These are phyloP conservation scores for Platalea minor DNA, from an alignment of 2,797 vertebrate genomes.

Conservation along the genomic window DNA sequence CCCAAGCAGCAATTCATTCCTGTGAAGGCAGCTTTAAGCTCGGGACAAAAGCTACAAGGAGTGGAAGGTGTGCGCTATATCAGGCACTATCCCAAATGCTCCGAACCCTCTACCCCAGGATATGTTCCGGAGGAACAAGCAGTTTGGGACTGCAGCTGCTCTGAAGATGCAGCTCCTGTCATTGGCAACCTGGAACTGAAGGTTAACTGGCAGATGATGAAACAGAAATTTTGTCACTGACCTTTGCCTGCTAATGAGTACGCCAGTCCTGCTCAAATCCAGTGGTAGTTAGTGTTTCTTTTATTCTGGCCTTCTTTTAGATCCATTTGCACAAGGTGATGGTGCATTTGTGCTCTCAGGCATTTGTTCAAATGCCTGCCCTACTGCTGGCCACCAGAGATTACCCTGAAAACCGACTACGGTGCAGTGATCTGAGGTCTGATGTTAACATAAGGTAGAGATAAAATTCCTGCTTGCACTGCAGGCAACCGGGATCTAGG, in stretches of 20 bases:
- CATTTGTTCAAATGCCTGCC: not conserved
- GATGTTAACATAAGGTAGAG: not conserved
- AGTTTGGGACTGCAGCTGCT: not conserved
- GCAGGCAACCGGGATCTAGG: not conserved
- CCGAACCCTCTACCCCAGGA: fast-evolving
- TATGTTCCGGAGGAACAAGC: fast-evolving
- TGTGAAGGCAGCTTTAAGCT: not conserved
- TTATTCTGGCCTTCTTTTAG: not conserved
- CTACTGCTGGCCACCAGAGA: not conserved
- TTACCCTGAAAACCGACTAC: not conserved
- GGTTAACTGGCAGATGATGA: not conserved
- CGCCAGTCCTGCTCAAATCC: not conserved
- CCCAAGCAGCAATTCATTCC: fast-evolving
- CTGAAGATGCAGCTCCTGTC: not conserved
- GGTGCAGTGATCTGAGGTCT: not conserved
- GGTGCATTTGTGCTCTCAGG: not conserved
- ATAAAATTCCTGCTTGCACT: not conserved
- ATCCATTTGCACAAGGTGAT: not conserved
- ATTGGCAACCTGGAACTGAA: not conserved
- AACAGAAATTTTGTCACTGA: slow-evolving; percentile 7
- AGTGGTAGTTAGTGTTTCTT: not conserved
- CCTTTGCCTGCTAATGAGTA: not conserved
- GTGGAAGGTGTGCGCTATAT: fast-evolving
- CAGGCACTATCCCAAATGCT: not conserved
- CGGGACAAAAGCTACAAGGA: fast-evolving